Evolutionary conservation across 2,797 vertebrate genomes (phyloP), one percentile per base, ranked within the genome.

Genomic region (Sternarchorhynchus goeldii): DNA sequence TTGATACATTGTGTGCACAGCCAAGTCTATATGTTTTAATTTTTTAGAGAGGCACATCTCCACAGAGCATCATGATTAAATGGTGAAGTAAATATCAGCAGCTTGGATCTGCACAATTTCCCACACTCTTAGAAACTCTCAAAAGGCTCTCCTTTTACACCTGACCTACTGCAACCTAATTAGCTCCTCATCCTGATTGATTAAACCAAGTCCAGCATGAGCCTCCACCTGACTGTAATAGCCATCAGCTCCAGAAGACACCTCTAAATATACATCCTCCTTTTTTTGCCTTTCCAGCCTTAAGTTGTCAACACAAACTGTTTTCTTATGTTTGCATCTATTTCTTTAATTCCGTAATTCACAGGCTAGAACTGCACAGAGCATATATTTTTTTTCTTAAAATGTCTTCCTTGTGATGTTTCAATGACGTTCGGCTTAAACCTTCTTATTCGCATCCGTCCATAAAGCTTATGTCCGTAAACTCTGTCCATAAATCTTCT

Each of bases 171-270:
- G 36, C 58, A 65, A 32, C 57, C 50, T 45, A 31, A 76, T 68
- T 67, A 31, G 67, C 41, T 67, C 74, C 17, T 76, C 45, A 59
- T 68, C 55, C 21, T 31, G 21, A 67, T 56, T 45, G 55, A 67
- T 59, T n/a, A 59, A 68, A 36, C 34, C 31, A 31, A 69, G 25
- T 20, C 75, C 5, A 53, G 69, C 18, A 68, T 68, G 59, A 67
- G 31, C 21, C 36, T 34, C 18, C 3, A 53, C 36, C 18, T 20
- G 18, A 4, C 21, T 17, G 36, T 77, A 76, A 76, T 20, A 67
- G 50, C 53, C 25, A 16, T 67, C 34, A 66, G 17, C 39, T 74
- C 6, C 60, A 57, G 16, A 25, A 36, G 34, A 57, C 31, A 67
- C 56, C 62, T 39, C n/a, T 14, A 31, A 20, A 56, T 59, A 58